Percentiles rank a stretch among this genome's conserved stretches.
Evolutionary conservation across 2,888 invertebrate species (phyloP).

Genomic region (Syrphus vitripennis): DNA sequence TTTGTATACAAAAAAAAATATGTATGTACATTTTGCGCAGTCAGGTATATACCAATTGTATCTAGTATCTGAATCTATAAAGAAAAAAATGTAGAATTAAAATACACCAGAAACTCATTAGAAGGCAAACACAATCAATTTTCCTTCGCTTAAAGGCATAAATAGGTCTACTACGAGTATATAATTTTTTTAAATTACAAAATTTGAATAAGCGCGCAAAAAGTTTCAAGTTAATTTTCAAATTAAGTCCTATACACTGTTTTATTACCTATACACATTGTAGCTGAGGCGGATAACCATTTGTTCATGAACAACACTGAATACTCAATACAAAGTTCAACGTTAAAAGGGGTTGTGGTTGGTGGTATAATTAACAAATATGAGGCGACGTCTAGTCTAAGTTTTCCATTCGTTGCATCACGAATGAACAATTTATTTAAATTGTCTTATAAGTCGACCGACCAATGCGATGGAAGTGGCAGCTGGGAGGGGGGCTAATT

Average conservation of each 20-base stretch:
- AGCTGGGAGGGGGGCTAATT: constrained; percentile 49
- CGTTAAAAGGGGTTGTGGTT: background rate
- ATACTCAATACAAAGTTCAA: background rate
- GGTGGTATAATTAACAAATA: constrained; percentile 17
- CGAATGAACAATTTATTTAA: constrained; percentile 57
- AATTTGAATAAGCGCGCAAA: constrained; percentile 27
- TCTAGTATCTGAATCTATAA: background rate
- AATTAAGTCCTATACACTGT: background rate
- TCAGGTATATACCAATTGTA: constrained; percentile 28
- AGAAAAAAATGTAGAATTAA: background rate
- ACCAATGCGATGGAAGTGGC: background rate
- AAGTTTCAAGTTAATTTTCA: constrained; percentile 29
- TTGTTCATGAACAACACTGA: background rate
- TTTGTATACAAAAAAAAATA: constrained; percentile 18
- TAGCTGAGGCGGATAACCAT: background rate
- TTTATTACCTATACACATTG: background rate
- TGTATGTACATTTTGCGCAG: constrained; percentile 32
- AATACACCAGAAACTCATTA: constrained; percentile 46
- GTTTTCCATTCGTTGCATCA: constrained; percentile 65
- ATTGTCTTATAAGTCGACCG: constrained; percentile 31
- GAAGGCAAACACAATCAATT: constrained; percentile 43
- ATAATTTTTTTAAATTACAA: constrained; percentile 28
- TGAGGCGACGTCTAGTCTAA: constrained; percentile 64
- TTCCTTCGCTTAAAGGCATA: background rate
- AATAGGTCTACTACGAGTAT: background rate